Evolutionary conservation across 2,797 vertebrate species (phyloP), one percentile per base, ranked within the genome.

Genomic region (Sphenodon punctatus): DNA sequence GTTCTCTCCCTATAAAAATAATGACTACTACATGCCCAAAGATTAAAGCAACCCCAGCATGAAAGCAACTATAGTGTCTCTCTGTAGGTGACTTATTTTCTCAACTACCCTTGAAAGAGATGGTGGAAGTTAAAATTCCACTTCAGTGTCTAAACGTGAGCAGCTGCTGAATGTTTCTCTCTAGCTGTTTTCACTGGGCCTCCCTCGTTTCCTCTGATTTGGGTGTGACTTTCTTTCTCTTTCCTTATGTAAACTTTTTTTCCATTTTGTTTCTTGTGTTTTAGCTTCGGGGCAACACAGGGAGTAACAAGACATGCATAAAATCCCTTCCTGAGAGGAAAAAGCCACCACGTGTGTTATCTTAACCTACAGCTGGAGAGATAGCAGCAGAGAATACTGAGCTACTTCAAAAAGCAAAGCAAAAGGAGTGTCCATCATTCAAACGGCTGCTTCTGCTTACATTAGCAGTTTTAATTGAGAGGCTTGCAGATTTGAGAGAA

Each of bases 21-120:
- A 92, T 85, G 53, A 79, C 73, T 41, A 61, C 49, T 76, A 66
- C 68, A 82, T 77, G 60, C 27, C 42, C 63, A 27, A 32, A 86
- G 80, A 86, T 85, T 82, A 81, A 90, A 92, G 69, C 27, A 66
- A 65, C 55, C 80, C 61, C 58, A 49, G 70, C 58, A 71, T 67
- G 55, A 86, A 89, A 70, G 72, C 41, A 67, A 84, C 76, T 75
- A 63, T 75, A 73, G 46, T 49, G 67, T 75, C 59, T 67, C 76
- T 83, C 74, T 75, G 41, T 23, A 56, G 5, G 51, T 1, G 63
- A 53, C 49, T 64, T 90, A 68, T 78, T 91, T 84, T 85, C 75
- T 77, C 84, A 82, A 76, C 38, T 49, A 67, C 63, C 43, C 74
- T 80, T 80, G 81, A 80, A 88, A 82, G 73, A 77, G n/a, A 74